phyloP scores from a whole-genome alignment of 2,888 invertebrate species.

The Zygothrica quintamaculata region DNA sequence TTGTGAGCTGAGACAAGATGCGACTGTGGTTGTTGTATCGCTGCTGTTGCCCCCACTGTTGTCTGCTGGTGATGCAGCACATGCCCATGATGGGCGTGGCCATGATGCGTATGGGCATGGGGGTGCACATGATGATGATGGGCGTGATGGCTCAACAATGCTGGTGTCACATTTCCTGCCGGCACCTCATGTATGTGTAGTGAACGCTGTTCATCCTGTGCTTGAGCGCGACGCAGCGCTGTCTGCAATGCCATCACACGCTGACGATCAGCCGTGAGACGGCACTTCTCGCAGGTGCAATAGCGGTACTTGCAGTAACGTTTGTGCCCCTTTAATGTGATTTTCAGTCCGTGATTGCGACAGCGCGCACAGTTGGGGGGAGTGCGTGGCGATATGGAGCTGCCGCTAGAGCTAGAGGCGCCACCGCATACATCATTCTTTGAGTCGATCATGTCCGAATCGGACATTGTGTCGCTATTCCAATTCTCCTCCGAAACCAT shows the following conservation, averaged over 20 bases:
- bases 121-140: slow-evolving; percentile 79
- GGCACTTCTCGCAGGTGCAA: slow-evolving; percentile 94
- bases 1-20: slow-evolving; percentile 44
- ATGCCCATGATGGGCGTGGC: slow-evolving; percentile 50
- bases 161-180: slow-evolving; percentile 80
- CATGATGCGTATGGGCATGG: slow-evolving; percentile 48
- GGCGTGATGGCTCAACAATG: slow-evolving; percentile 82
- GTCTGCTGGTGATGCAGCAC: slow-evolving; percentile 64
- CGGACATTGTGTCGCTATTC: slow-evolving; percentile 85
- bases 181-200: slow-evolving; percentile 85
- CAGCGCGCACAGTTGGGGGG: slow-evolving; percentile 97
- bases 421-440: slow-evolving; percentile 85
- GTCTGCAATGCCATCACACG: slow-evolving; percentile 95
- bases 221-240: slow-evolving; percentile 92
- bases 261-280: slow-evolving; percentile 93
- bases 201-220: slow-evolving; percentile 91
- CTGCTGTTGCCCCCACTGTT: slow-evolving; percentile 33
- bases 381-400: slow-evolving; percentile 89
- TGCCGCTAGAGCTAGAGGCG: slow-evolving; percentile 85
- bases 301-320: slow-evolving; percentile 94
- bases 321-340: slow-evolving; percentile 95
- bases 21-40: slow-evolving; percentile 36
- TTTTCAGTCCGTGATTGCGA: slow-evolving; percentile 95
- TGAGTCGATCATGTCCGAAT: slow-evolving; percentile 86
- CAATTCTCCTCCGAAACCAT: slow-evolving; percentile 84